Conservation (phyloP, 2,113 vertebrate genomes). For the Dermatemys mawii region DNA sequence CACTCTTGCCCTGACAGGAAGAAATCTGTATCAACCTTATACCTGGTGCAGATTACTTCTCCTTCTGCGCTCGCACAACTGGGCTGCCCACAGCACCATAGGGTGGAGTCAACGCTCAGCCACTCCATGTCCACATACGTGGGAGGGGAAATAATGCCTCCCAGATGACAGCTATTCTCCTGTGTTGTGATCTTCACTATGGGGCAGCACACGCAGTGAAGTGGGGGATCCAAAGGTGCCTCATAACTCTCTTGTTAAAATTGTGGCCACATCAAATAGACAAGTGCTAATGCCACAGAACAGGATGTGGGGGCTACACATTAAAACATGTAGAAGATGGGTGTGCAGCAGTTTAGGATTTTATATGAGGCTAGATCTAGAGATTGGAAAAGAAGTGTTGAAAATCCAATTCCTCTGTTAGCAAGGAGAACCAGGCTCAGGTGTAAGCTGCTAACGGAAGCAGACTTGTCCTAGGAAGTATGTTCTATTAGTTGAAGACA, state of each 20-base stretch:
- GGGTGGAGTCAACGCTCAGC: neutral
- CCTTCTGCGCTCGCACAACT: accelerated
- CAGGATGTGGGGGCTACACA: accelerated
- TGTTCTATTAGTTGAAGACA: neutral
- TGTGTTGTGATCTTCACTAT: neutral
- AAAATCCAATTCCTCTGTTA: neutral
- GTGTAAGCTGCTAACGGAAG: neutral
- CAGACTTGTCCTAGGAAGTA: neutral
- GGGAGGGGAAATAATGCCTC: accelerated
- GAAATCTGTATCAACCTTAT: neutral
- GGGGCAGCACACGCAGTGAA: accelerated
- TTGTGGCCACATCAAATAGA: too few species aligned
- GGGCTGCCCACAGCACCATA: accelerated
- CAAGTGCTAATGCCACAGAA: neutral
- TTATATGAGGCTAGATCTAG: accelerated
- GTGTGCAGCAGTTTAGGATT: neutral
- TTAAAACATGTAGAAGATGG: accelerated
- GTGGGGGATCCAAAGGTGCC: neutral
- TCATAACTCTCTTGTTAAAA: neutral
- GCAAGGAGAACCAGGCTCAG: neutral
- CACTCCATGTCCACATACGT: accelerated
- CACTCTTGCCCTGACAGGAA: neutral
- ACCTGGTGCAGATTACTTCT: neutral
- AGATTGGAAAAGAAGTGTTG: neutral
- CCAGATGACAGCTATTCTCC: accelerated